Percentiles rank a stretch among this genome's conserved stretches.
Conservation (phyloP, 2,888 invertebrate species). For the Drosophila nigricruria region DNA sequence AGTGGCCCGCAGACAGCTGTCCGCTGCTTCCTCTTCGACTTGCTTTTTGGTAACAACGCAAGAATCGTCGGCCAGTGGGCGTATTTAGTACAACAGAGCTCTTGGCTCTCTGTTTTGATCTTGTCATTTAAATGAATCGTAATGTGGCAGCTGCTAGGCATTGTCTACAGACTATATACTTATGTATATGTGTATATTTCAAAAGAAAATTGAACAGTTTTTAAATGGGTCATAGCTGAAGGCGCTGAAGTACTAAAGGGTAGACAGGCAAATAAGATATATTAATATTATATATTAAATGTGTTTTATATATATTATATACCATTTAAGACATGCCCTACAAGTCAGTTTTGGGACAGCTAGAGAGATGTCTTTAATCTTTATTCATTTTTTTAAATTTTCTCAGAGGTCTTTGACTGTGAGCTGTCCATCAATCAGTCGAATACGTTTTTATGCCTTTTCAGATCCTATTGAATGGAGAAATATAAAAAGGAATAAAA, state of each 20-base stretch:
- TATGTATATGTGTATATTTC: not conserved
- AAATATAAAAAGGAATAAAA: no score
- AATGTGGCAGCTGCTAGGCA: slow-evolving; percentile 4
- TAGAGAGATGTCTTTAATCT: not conserved
- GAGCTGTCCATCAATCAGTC: not conserved
- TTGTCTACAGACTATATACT: not conserved
- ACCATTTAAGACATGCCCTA: not conserved
- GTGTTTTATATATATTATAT: not conserved
- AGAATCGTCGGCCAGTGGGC: slow-evolving; percentile 20
- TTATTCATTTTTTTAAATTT: not conserved
- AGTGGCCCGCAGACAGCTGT: slow-evolving; percentile 30
- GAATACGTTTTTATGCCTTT: not conserved
- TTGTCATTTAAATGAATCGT: slow-evolving; percentile 16
- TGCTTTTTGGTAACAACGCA: slow-evolving; percentile 2
- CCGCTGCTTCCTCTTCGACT: slow-evolving; percentile 5
- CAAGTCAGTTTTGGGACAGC: not conserved
- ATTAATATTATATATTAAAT: not conserved
- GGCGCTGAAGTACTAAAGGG: not conserved
- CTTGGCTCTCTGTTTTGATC: slow-evolving; percentile 35
- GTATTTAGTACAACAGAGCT: slow-evolving; percentile 14
- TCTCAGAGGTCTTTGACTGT: not conserved
- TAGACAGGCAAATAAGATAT: not conserved
- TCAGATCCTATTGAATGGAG: no score
- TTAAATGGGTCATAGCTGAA: not conserved
- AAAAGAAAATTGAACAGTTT: slow-evolving; percentile 5